A percentile compares a stretch with the other conserved stretches of the same genome.
These are phyloP conservation scores for Pocillopora meandrina DNA, from an alignment of 92 coral and sea anemone genomes.

Conservation along the genomic window DNA sequence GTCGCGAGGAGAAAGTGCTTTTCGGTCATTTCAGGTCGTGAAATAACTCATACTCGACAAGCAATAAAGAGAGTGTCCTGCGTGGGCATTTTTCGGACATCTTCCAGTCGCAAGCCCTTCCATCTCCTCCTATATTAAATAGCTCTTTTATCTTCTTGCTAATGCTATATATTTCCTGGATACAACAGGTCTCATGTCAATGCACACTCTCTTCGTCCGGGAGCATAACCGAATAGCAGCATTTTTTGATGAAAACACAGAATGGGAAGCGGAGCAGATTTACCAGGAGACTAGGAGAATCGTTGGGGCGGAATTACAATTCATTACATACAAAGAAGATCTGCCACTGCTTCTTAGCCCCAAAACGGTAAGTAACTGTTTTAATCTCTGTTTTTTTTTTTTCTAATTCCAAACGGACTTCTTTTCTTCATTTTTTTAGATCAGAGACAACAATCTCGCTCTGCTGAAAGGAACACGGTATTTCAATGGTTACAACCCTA, in stretches of 20 bases:
- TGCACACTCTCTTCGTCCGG: constrained; percentile 71
- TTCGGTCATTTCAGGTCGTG: no score
- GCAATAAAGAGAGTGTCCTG: no score
- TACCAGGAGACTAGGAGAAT: constrained; percentile 69
- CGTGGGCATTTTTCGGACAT: no score
- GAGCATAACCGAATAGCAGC: constrained; percentile 71
- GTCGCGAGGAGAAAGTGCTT: no score
- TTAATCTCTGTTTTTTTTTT: no score
- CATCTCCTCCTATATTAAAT: no score
- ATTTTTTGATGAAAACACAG: constrained; percentile 41
- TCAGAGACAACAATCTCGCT: neutral
- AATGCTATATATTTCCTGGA: no score
- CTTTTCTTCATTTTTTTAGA: neutral
- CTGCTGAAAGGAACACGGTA: constrained; percentile 12
- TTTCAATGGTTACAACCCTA: constrained; percentile 49
- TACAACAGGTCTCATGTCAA: constrained; percentile 54
- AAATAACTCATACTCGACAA: no score
- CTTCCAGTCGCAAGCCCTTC: no score
- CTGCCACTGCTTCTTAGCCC: constrained; percentile 60
- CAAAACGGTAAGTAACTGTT: constrained; percentile 12
- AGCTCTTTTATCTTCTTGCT: neutral
- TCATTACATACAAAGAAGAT: constrained; percentile 62
- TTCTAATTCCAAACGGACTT: no score
- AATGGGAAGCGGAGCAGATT: constrained; percentile 56
- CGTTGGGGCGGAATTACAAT: constrained; percentile 67